Percentiles rank a stretch among this genome's conserved stretches.
Conservation (phyloP, 2,888 invertebrate genomes). For the Drosophila lutescens region DNA sequence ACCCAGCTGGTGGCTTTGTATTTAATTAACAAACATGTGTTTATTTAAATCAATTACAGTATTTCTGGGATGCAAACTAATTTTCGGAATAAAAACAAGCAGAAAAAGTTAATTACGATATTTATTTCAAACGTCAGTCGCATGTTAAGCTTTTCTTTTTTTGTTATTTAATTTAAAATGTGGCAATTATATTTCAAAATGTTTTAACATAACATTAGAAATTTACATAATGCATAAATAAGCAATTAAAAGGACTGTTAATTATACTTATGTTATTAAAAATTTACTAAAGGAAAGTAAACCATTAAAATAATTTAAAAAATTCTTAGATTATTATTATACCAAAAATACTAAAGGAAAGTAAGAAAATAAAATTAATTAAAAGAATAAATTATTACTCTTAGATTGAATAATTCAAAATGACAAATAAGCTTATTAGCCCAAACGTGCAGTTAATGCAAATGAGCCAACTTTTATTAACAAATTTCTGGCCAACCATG, state of each 20-base stretch:
- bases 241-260: too few species aligned
- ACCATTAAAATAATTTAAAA: too few species aligned
- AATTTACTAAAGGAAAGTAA: too few species aligned
- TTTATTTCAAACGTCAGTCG: slow-evolving; percentile 13
- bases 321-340: too few species aligned
- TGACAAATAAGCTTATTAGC: not conserved
- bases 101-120: slow-evolving; percentile 24
- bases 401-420: not conserved
- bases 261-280: too few species aligned
- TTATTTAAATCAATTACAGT: slow-evolving; percentile 37
- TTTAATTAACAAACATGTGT: slow-evolving; percentile 26
- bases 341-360: too few species aligned
- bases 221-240: not conserved
- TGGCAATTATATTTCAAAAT: not conserved
- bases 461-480: not conserved
- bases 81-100: not conserved
- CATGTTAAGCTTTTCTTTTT: not conserved
- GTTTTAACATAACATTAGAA: not conserved
- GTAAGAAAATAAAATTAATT: not conserved
- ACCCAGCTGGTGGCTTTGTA: slow-evolving; percentile 1
- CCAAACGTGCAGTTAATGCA: not conserved
- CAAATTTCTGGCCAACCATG: not conserved
- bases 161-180: slow-evolving; percentile 10
- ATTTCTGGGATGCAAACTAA: slow-evolving; percentile 2
- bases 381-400: not conserved